A percentile compares a stretch with the other conserved stretches of the same genome.
phyloP scores from a whole-genome alignment of 2,113 vertebrate species.

The Tragelaphus scriptus region DNA sequence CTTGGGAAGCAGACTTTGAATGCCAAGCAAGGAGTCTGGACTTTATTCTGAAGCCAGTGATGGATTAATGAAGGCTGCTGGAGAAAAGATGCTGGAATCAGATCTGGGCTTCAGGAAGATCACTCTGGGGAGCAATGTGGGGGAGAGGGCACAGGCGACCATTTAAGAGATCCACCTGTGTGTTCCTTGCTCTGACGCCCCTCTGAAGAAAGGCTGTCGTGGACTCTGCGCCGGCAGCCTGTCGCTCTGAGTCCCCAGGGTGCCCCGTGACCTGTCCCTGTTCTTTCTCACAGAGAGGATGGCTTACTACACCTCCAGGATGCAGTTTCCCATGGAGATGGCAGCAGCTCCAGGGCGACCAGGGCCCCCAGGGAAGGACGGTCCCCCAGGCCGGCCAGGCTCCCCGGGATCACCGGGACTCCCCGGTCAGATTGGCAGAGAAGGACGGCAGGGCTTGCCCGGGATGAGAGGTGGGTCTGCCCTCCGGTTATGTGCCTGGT shows the following conservation, averaged over 20 bases:
- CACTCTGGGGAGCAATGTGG: not conserved
- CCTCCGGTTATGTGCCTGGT: not conserved
- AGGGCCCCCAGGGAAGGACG: constrained; percentile 93
- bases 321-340: constrained; percentile 91
- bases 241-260: fast-evolving
- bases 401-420: constrained; percentile 85
- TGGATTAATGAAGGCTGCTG: not conserved
- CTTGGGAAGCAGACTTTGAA: not conserved
- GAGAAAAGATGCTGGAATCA: not conserved
- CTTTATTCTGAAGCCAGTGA: not conserved
- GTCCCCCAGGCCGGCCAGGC: constrained; percentile 85
- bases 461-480: constrained; percentile 84
- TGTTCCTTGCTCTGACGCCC: not conserved
- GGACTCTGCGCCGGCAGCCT: not conserved
- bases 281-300: constrained; percentile 88
- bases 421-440: constrained; percentile 92
- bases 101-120: not conserved
- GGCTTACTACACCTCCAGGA: constrained; percentile 92
- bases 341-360: constrained; percentile 89
- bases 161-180: not conserved
- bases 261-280: not conserved
- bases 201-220: not conserved
- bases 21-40: not conserved
- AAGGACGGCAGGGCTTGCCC: constrained; percentile 88
- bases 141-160: not conserved